A percentile compares a stretch with the other conserved stretches of the same genome.
Evolutionary conservation across 2,797 vertebrate genomes (phyloP).

Genomic region (Protosalanx chinensis): DNA sequence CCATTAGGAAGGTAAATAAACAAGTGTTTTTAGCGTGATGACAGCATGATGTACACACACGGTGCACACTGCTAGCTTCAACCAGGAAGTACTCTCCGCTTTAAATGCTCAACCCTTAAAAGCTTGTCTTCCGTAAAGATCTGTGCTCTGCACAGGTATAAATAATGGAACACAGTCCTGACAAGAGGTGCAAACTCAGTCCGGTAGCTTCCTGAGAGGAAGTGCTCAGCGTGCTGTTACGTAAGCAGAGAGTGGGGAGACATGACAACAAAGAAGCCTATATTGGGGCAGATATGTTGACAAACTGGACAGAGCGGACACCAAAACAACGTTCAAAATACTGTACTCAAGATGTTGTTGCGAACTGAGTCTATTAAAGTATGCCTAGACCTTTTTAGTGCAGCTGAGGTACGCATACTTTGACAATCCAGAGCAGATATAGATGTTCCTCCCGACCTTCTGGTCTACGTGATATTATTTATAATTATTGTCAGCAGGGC

Average conservation of each 20-base stretch:
- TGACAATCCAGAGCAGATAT: too few species aligned
- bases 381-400: neutral
- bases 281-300: constrained; percentile 27
- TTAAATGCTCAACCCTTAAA: constrained; percentile 50
- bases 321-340: constrained; percentile 28
- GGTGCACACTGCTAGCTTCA: constrained; percentile 55
- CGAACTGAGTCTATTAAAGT: too few species aligned
- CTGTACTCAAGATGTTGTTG: constrained; percentile 15
- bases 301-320: constrained; percentile 25
- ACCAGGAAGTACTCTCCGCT: constrained; percentile 49
- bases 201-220: constrained; percentile 11
- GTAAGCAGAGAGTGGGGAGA: constrained; percentile 56
- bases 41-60: constrained; percentile 54
- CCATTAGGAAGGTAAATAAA: constrained; percentile 30
- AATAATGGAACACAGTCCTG: constrained; percentile 65
- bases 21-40: constrained; percentile 52
- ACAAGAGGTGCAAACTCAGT: constrained; percentile 51
- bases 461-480: too few species aligned
- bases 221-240: constrained; percentile 39
- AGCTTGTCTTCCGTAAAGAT: constrained; percentile 50
- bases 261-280: constrained; percentile 52
- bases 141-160: constrained; percentile 56
- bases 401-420: too few species aligned
- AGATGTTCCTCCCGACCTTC: too few species aligned
- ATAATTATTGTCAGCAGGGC: too few species aligned